Percentiles rank a stretch among this genome's conserved stretches.
Evolutionary conservation across 2,797 vertebrate species (phyloP).

Genomic region (Eidolon dupreanum): DNA sequence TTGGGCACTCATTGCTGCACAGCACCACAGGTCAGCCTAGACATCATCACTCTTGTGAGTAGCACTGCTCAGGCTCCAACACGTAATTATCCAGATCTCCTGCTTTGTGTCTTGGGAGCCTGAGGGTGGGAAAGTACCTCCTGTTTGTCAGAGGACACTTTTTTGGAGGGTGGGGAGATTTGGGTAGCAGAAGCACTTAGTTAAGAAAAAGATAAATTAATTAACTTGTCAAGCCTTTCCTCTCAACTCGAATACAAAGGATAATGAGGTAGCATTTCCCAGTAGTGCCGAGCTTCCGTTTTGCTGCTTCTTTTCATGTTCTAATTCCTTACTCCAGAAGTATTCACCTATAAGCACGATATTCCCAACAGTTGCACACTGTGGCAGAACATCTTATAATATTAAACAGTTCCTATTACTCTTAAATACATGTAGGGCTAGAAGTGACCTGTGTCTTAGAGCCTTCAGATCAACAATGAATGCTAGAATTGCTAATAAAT

Average conservation of each 20-base stretch:
- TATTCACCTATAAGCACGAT: not conserved
- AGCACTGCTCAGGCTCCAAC: fast-evolving
- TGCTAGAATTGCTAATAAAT: not conserved
- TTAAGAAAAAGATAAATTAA: conserved; percentile 39
- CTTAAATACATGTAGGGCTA: not conserved
- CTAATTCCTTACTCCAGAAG: not conserved
- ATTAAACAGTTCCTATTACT: not conserved
- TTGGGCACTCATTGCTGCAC: fast-evolving
- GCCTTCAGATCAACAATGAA: not conserved
- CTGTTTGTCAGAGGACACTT: not conserved
- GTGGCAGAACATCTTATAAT: not conserved
- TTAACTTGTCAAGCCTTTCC: conserved; percentile 29
- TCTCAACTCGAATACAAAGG: conserved; percentile 2
- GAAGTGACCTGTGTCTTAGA: not conserved
- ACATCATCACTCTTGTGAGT: not conserved
- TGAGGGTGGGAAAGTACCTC: not conserved
- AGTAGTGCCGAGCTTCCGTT: not conserved
- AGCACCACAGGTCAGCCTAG: not conserved
- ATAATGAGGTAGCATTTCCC: not conserved
- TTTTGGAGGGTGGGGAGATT: not conserved
- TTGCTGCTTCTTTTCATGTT: not conserved
- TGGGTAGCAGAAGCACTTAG: not conserved
- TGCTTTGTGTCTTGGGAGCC: not conserved
- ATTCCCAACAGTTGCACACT: not conserved
- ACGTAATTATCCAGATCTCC: not conserved